Evolutionary conservation across 2,113 vertebrate species (phyloP), one percentile per base, ranked within the genome.

Genomic region (Siniperca chuatsi): DNA sequence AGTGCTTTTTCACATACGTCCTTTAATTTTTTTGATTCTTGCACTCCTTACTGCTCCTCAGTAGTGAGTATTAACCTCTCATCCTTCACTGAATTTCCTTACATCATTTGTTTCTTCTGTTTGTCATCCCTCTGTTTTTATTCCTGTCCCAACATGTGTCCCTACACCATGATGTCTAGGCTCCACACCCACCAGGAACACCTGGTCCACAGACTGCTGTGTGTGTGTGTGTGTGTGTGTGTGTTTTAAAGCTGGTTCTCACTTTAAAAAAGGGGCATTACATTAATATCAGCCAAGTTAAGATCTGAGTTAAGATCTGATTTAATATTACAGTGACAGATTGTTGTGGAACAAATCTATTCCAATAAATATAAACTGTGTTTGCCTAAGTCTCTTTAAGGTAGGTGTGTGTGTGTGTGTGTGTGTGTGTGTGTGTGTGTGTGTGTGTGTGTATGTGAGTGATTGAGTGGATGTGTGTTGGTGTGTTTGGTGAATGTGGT

Each of bases 111-210:
- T 73, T 52, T 60, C 62, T 66, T 58, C 33, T 75, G 58, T 77
- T 69, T 60, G 69, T 79, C 69, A n/a, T 60, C 62, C n/a, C 1
- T 75, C 23, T 84, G 16, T 44, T 54, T 81, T 42, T 40, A 54
- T 58, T 62, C 79, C 20, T 79, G 81, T 86, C 83, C 48, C 29
- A 44, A 86, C 88, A 87, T 61, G 79, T 83, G 64, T 82, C 57
- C 42, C 46, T 50, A 78, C 72, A 44, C 62, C 44, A 52, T n/a
- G n/a, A 72, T 69, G 75, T 75, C 62, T 50, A 7, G 6, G 33
- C 62, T 78, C 35, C 76, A 57, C 78, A 75, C 69, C 29, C 78
- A 75, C 37, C 46, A 46, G 68, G 44, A 82, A 84, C 89, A 83
- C 86, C 86, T 87, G 82, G 69, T 75, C n/a, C 48, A 29, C 73